Percentiles rank a stretch among this genome's conserved stretches.
Evolutionary conservation across 2,113 vertebrate genomes (phyloP).

Genomic region (Dipodomys ordii): DNA sequence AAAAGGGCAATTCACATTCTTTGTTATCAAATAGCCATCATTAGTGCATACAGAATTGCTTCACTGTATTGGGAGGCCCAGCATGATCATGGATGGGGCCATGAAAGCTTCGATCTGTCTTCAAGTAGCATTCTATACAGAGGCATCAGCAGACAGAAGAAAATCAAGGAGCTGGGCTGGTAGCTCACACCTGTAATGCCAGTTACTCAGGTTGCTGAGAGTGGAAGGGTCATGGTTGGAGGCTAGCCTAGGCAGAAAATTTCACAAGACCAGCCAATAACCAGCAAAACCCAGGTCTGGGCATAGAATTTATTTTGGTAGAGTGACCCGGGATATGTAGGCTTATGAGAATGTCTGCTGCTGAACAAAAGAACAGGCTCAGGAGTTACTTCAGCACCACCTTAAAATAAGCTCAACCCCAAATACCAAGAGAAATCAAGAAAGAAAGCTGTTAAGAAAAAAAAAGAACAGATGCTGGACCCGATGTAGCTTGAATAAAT

Average conservation of each 20-base stretch:
- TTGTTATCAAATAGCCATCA: not conserved
- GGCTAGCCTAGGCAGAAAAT: too few species aligned
- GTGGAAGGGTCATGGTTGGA: too few species aligned
- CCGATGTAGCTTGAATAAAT: constrained; percentile 72
- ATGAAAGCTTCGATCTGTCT: not conserved
- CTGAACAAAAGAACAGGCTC: constrained; percentile 68
- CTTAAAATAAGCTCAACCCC: constrained; percentile 82
- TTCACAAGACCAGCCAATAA: too few species aligned
- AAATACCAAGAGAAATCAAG: constrained; percentile 76
- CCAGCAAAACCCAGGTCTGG: not conserved
- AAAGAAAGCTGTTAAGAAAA: constrained; percentile 79
- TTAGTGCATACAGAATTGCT: not conserved
- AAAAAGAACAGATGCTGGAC: constrained; percentile 79
- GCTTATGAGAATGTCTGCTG: constrained; percentile 63
- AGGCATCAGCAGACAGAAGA: not conserved
- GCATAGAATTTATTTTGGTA: constrained; percentile 69
- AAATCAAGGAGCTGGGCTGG: not conserved
- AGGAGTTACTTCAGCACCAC: constrained; percentile 68
- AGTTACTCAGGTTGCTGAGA: too few species aligned
- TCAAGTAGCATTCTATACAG: not conserved
- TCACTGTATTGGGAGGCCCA: not conserved
- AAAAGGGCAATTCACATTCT: not conserved
- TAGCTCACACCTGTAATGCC: too few species aligned
- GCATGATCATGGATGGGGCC: not conserved
- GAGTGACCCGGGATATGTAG: constrained; percentile 71